Evolutionary conservation across 2,113 vertebrate species (phyloP).

Genomic region (Chaetodon trifascialis): DNA sequence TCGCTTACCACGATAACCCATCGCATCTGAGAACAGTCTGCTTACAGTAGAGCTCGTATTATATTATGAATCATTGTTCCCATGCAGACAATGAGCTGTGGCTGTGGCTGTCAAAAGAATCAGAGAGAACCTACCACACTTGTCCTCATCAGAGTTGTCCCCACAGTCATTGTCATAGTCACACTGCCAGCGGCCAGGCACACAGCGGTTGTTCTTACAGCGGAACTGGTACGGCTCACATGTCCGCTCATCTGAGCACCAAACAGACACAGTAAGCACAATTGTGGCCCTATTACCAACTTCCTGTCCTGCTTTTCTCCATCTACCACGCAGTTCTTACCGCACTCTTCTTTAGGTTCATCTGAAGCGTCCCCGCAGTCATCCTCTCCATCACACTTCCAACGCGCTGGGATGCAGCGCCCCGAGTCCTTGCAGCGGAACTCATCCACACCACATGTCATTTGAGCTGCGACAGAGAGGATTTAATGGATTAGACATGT

Average conservation of each 20-base stretch:
- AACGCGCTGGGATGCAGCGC: constrained; percentile 95
- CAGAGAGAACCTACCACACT: constrained; percentile 88
- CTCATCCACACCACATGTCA: constrained; percentile 96
- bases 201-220: constrained; percentile 97
- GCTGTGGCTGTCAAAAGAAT: neutral
- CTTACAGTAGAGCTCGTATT: neutral
- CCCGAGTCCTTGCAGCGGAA: constrained; percentile 98
- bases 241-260: constrained; percentile 89
- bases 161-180: constrained; percentile 99
- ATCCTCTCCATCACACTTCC: constrained; percentile 97
- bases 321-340: constrained; percentile 77
- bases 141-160: constrained; percentile 97
- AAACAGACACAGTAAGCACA: constrained; percentile 3
- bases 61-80: neutral
- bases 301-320: neutral
- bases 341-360: constrained; percentile 97
- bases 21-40: constrained; percentile 11
- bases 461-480: constrained; percentile 87
- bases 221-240: constrained; percentile 98
- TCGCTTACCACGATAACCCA: constrained; percentile 14
- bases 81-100: neutral
- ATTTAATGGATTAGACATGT: constrained; percentile 1
- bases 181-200: constrained; percentile 97
- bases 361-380: constrained; percentile 96
- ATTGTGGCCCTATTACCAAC: no score